Evolutionary conservation across 2,888 invertebrate species (phyloP), one percentile per base, ranked within the genome.

Genomic region (Ophioninae sp.): DNA sequence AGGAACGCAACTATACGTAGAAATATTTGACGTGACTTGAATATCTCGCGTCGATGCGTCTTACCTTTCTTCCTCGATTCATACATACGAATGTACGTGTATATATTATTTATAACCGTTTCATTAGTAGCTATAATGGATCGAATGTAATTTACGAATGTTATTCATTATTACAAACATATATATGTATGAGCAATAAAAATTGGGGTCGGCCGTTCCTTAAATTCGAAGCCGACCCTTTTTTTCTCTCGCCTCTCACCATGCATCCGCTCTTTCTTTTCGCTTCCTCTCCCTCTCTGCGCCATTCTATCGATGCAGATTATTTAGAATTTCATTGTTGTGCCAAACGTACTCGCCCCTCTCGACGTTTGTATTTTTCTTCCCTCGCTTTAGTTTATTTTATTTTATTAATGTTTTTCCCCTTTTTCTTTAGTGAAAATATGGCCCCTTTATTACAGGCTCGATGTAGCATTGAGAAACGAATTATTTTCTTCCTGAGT

Each of bases 361-460:
- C 59, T 85, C 69, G 69, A 79, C 83, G 85, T 87, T 86, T 79
- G 84, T 86, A 79, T 81, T 83, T 80, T 82, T 84, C 75, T 85
- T 56, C 68, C 59, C 78, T 62, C 41, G 67, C 41, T 82, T 79
- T 72, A 59, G 13, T 56, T 75, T 77, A 73, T 67, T 80, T 87
- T 82, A 72, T 81, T 85, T 84, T 81, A 86, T 88, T 68, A 21
- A 56, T 73, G 61, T 73, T 44, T 74, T 62, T 50, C 41, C 72
- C 37, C 65, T 72, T 64, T 41, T 68, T 84, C 74, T 84, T 87
- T 88, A 89, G 89, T 90, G 91, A 92, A 92, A 92, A 92, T 92
- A 92, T 92, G 92, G 92, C 92, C 91, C 92, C 92, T 86, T 89
- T 89, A 89, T 91, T 89, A 91, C 92, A 92, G 92, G 90, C 91